A percentile compares a stretch with the other conserved stretches of the same genome.
phyloP scores from a whole-genome alignment of 2,888 invertebrate genomes.

The Parasteatoda lunata region DNA sequence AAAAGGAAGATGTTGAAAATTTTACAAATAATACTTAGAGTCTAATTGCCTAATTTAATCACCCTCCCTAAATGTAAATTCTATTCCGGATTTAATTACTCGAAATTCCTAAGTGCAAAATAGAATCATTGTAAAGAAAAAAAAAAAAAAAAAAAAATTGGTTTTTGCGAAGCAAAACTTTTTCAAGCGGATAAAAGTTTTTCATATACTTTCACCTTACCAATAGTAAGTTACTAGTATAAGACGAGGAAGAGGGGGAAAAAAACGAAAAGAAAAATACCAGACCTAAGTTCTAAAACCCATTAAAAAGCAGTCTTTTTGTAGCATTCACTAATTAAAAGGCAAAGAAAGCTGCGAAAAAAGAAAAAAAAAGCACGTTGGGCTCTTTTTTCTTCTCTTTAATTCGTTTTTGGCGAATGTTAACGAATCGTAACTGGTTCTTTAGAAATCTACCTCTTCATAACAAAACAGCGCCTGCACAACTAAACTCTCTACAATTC shows the following conservation, averaged over 20 bases:
- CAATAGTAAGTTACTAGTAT: conserved; percentile 10
- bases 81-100: conserved; percentile 52
- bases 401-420: conserved; percentile 9
- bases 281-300: conserved; percentile 34
- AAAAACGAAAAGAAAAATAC: background rate
- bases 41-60: background rate
- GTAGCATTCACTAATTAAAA: conserved; percentile 61
- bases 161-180: background rate
- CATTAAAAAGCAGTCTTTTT: conserved; percentile 55
- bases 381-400: conserved; percentile 1
- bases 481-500: conserved; percentile 27
- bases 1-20: too few relatives aligned
- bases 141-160: background rate
- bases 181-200: conserved; percentile 27
- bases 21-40: background rate
- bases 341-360: conserved; percentile 42
- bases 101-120: conserved; percentile 51
- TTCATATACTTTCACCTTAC: conserved; percentile 32
- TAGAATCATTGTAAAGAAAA: conserved; percentile 42
- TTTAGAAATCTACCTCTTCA: conserved; percentile 37
- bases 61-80: conserved; percentile 9
- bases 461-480: conserved; percentile 46
- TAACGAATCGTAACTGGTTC: background rate
- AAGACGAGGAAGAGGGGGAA: background rate
- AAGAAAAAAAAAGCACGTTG: conserved; percentile 16